phyloP scores from a whole-genome alignment of 2,888 invertebrate genomes.

The Cyclophora albipunctata region DNA sequence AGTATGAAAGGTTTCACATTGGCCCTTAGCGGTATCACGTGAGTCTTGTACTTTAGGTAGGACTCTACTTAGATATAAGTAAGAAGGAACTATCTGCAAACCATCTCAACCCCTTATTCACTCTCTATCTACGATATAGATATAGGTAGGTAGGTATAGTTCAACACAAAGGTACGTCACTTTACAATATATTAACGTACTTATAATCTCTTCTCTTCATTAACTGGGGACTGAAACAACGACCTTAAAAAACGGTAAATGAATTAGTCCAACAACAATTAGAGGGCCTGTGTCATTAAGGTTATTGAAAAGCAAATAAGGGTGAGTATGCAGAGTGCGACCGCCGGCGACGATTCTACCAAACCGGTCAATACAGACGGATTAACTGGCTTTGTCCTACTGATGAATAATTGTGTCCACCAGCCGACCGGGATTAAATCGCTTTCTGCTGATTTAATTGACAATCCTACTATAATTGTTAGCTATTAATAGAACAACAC shows the following conservation, averaged over 20 bases:
- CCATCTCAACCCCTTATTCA: too few relatives aligned
- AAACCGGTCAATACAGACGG: slow-evolving; percentile 61
- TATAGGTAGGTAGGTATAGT: too few relatives aligned
- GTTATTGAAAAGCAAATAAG: slow-evolving; percentile 51
- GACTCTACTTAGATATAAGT: too few relatives aligned
- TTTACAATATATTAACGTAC: too few relatives aligned
- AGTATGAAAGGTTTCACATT: too few relatives aligned
- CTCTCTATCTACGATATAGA: too few relatives aligned
- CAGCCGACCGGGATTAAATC: slow-evolving; percentile 61
- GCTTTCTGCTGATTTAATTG: slow-evolving; percentile 70
- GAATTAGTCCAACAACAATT: not conserved
- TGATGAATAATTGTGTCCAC: slow-evolving; percentile 72
- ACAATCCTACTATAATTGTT: slow-evolving; percentile 64
- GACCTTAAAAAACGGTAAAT: not conserved
- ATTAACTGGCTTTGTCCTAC: slow-evolving; percentile 63
- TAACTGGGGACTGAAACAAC: too few relatives aligned
- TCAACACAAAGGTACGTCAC: too few relatives aligned
- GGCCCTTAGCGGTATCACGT: too few relatives aligned
- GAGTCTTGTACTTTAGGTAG: too few relatives aligned
- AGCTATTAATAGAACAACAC: slow-evolving; percentile 57
- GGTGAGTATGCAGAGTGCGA: slow-evolving; percentile 24
- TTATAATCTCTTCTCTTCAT: too few relatives aligned
- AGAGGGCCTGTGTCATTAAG: slow-evolving; percentile 12
- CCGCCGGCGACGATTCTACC: slow-evolving; percentile 32
- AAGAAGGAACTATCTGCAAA: too few relatives aligned